Evolutionary conservation across 2,113 vertebrate species (phyloP), one percentile per base, ranked within the genome.

Genomic region (Lophotis ruficrista): DNA sequence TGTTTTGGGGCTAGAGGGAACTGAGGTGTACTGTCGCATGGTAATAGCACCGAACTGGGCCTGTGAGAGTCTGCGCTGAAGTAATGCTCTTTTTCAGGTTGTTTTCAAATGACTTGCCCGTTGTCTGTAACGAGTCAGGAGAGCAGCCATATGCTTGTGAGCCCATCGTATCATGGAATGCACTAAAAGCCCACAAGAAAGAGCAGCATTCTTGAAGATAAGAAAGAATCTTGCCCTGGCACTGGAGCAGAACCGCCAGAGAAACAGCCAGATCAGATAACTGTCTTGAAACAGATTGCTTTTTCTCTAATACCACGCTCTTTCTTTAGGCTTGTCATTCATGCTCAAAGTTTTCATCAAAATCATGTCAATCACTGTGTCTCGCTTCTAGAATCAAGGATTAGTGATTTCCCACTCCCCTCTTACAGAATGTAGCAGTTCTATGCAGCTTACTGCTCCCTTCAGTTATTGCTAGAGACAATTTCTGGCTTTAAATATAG

Each of bases 211-310:
- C 37, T 76, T 87, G 43, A 69, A 96, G 81, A 95, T 87, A 64
- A 84, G 72, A 70, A 65, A 60, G 86, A 75, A 43, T 91, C 77
- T 91, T 96, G 89, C 83, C 93, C 83, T 93, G 91, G 91, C 91
- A 95, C 77, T 84, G 89, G 53, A 97, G 92, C 68, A 94, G 83
- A 96, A 89, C 71, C 93, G 81, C 72, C 91, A 94, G 81, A 84
- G 83, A 91, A 97, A 50, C 60, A 84, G 77, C 89, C 92, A 96
- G 93, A 97, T 95, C 91, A 91, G 89, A 96, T 96, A 96, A 91
- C 90, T 96, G 95, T 96, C 94, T 96, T 65, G 88, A 96, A 97
- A 94, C 94, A 97, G 95, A 97, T 96, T 97, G 95, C 95, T 91
- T 96, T 94, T 92, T 81, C 88, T 96, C 75, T 95, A 92, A 94